Evolutionary conservation across 1,140 invertebrate species (phyloP).

Genomic region (Probaryconus sp.): DNA sequence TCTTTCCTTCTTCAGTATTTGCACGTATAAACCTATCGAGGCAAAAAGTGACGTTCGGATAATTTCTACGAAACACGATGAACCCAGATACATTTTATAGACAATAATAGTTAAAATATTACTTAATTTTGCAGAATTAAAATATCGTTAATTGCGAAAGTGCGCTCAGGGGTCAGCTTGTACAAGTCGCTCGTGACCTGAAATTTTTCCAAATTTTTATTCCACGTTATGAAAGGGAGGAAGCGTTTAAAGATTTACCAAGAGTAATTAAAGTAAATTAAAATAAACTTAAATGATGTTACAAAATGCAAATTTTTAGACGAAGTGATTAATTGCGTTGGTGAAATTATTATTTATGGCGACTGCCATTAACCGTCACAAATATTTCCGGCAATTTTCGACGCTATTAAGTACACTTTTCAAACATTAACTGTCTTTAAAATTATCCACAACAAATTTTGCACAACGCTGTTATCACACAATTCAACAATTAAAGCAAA

Average conservation of each 20-base stretch:
- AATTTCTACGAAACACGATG: too few relatives aligned
- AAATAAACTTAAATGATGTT: constrained; percentile 20
- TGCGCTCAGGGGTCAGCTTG: not conserved
- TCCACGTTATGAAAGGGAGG: not conserved
- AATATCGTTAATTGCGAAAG: constrained; percentile 10
- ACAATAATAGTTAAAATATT: constrained; percentile 8
- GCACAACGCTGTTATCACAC: too few relatives aligned
- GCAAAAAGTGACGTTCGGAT: too few relatives aligned
- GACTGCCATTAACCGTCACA: constrained; percentile 9
- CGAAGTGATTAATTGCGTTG: not conserved
- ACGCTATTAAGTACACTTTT: constrained; percentile 11
- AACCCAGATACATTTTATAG: too few relatives aligned
- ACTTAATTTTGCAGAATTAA: constrained; percentile 4
- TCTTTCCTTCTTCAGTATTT: too few relatives aligned
- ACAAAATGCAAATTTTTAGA: constrained; percentile 7
- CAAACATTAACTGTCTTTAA: constrained; percentile 9
- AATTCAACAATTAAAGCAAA: too few relatives aligned
- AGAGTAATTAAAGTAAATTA: not conserved
- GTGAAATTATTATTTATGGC: constrained; percentile 7
- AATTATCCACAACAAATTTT: constrained; percentile 3
- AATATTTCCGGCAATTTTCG: constrained; percentile 28
- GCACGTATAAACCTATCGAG: too few relatives aligned
- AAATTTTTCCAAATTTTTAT: not conserved
- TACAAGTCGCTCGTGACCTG: not conserved
- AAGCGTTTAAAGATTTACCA: not conserved